These are phyloP conservation scores for Lepidochrysops patricia DNA, from an alignment of 2,888 invertebrate genomes.

Conservation along the genomic window DNA sequence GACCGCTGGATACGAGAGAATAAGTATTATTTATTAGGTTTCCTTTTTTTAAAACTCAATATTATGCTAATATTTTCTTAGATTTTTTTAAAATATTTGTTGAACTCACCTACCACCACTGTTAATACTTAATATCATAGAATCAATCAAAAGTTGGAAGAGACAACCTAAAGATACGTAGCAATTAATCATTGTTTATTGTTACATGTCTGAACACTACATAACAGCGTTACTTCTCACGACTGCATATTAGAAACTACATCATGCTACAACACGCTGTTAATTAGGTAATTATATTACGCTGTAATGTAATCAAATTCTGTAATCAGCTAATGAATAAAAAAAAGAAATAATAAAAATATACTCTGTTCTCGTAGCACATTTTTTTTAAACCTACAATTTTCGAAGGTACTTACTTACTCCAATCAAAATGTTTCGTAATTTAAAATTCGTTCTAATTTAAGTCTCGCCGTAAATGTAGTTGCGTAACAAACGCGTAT, in stretches of 20 bases:
- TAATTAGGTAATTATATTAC: no score
- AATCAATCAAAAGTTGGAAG: no score
- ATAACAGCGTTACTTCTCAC: background rate
- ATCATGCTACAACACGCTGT: no score
- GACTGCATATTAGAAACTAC: background rate
- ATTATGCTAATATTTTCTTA: no score
- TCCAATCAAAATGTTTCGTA: no score
- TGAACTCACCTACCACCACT: background rate
- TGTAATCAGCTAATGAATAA: no score
- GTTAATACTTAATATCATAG: no score
- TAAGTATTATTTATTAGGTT: background rate
- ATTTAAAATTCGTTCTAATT: background rate
- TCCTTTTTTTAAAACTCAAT: no score
- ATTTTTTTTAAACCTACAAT: background rate
- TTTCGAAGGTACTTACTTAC: no score
- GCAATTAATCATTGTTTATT: slow-evolving; percentile 13
- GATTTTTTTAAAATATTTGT: no score
- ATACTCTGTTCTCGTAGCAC: background rate
- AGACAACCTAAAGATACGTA: background rate
- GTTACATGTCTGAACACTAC: slow-evolving; percentile 1
- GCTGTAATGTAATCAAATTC: no score
- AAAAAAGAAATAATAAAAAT: background rate
- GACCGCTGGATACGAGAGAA: slow-evolving; percentile 11
- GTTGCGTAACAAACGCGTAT: slow-evolving; percentile 3
- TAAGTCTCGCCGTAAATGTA: background rate